Percentiles rank a stretch among this genome's conserved stretches.
Evolutionary conservation across 2,888 invertebrate genomes (phyloP).

Genomic region (Drosophila dives): DNA sequence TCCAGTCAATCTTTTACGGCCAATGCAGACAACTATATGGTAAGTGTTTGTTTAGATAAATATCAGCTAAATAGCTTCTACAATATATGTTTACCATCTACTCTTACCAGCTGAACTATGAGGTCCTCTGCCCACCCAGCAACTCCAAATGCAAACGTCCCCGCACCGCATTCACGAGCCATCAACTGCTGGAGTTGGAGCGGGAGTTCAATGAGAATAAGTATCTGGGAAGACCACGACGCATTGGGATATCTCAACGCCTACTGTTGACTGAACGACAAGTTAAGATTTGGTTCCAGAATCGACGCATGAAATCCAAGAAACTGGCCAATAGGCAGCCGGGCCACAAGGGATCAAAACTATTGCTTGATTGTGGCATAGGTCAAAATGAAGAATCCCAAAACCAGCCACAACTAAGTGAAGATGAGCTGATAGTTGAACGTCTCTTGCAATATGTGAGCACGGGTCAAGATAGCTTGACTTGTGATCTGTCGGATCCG

Average conservation of each 20-base stretch:
- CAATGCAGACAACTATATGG: constrained; percentile 1
- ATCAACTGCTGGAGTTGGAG: constrained; percentile 97
- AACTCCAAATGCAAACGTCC: constrained; percentile 88
- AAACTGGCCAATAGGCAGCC: constrained; percentile 47
- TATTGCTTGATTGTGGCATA: background rate
- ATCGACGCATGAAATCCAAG: constrained; percentile 92
- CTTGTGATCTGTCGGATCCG: constrained; percentile 1
- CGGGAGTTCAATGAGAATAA: constrained; percentile 98
- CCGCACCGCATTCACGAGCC: constrained; percentile 96
- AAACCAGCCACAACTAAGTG: constrained; percentile 7
- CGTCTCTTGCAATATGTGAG: constrained; percentile 58
- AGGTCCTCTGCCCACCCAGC: background rate
- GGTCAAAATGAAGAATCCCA: background rate
- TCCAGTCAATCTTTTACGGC: background rate
- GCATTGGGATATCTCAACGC: constrained; percentile 98
- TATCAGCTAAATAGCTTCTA: background rate
- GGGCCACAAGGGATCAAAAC: constrained; percentile 3
- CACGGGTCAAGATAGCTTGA: background rate
- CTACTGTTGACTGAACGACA: constrained; percentile 94
- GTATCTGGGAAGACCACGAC: constrained; percentile 95
- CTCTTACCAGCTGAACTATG: background rate
- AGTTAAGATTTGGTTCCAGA: constrained; percentile 95
- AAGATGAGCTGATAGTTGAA: constrained; percentile 70
- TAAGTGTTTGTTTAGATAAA: background rate
- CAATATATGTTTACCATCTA: background rate